Base-by-base conservation (phyloP, 2,888 invertebrate species). In the Coenonympha arcania region DNA sequence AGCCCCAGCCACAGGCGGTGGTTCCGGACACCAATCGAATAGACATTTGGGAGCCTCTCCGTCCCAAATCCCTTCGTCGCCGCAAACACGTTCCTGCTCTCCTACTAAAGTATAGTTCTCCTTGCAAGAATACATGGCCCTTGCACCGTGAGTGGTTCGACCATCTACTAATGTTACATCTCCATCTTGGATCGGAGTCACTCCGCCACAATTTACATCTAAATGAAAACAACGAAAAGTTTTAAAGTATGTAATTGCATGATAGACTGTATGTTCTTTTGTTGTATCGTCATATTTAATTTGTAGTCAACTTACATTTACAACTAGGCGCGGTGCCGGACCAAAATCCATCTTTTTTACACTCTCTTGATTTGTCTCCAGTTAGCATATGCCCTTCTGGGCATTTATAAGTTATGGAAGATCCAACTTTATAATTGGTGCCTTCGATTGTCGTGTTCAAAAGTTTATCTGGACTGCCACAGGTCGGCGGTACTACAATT, bases 11-110 rank as follows among this genome's bases (percentile, higher is more conserved):
- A 95, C 91, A 24, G 88, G 87, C 0, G 92, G 92, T 0, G 95
- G 95, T 56, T 93, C 93, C 0, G 94, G 93, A 71, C 96, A 96
- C 95, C 95, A 92, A 77, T 95, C 92, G 69, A 93, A 94, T 40
- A 95, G 79, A 73, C 95, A 96, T 63, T 92, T 90, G 0, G 95
- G 94, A 5, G 92, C 88, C 48, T 90, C 90, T 0, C 93, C 93
- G 36, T 90, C 90, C 95, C 95, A 95, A 41, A 87, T 76, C 0
- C 92, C 94, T 30, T 89, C 89, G 50, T 92, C 90, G 0, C 89
- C 89, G 66, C 96, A 96, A n/a, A 86, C 82, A 16, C 95, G 83
- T 54, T 89, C 89, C 39, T 89, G 88, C 57, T 85, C 90, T 0
- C 95, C 95, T 4, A 93, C 91, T 2, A 96, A 80, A 0, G 95